These are phyloP conservation scores for Hypothenemus hampei DNA, from an alignment of 1,140 invertebrate species.

Conservation along the genomic window DNA sequence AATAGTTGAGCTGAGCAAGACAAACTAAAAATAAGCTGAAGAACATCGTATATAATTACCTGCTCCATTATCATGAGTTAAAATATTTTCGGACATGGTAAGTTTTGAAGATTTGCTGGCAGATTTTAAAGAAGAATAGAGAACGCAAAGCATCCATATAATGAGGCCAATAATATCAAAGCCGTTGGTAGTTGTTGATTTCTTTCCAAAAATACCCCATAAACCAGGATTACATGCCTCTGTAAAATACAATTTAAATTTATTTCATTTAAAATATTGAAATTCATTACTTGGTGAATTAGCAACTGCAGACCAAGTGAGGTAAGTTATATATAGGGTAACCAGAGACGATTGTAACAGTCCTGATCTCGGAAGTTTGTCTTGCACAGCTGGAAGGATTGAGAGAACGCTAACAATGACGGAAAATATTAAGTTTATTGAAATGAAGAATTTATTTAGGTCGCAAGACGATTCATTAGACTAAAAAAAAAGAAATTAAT, in stretches of 20 bases:
- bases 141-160: slow-evolving; percentile 91
- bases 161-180: slow-evolving; percentile 85
- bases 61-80: slow-evolving; percentile 64
- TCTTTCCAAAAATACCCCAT: slow-evolving; percentile 48
- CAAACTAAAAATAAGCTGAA: too few species aligned
- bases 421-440: slow-evolving; percentile 91
- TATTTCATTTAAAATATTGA: too few species aligned
- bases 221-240: slow-evolving; percentile 72
- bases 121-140: slow-evolving; percentile 88
- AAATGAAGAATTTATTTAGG: slow-evolving; percentile 96
- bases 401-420: slow-evolving; percentile 81
- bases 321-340: slow-evolving; percentile 87
- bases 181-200: slow-evolving; percentile 35
- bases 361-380: slow-evolving; percentile 77
- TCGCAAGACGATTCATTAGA: slow-evolving; percentile 61
- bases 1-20: too few species aligned
- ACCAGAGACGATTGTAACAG: slow-evolving; percentile 91
- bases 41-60: too few species aligned
- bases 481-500: slow-evolving; percentile 48
- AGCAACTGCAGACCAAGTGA: slow-evolving; percentile 97
- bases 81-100: slow-evolving; percentile 70
- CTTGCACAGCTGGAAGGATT: slow-evolving; percentile 89
- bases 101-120: slow-evolving; percentile 74
- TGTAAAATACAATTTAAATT: slow-evolving; percentile 12
- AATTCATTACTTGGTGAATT: slow-evolving; percentile 74